Evolutionary conservation across 64 coral and sea anemone species (phyloP).

Genomic region (Montipora capricornis): DNA sequence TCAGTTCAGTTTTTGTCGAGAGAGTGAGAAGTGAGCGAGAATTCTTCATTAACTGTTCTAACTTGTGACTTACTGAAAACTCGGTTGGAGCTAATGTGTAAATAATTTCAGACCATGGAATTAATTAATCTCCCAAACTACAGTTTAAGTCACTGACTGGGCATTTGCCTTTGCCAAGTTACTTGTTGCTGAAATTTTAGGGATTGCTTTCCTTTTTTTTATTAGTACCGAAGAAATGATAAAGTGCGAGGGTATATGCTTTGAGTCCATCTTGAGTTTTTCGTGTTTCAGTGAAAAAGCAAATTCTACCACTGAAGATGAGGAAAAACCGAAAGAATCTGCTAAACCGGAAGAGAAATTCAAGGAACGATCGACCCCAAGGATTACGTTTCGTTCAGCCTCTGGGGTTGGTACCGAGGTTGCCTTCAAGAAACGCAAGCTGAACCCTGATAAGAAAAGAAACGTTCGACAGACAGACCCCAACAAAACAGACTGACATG

Average conservation of each 20-base stretch:
- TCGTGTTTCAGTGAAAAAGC: background rate
- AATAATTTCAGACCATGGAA: too few species aligned
- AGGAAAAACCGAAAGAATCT: slow-evolving; percentile 17
- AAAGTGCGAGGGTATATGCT: background rate
- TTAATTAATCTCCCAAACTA: too few species aligned
- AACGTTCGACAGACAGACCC: slow-evolving; percentile 65
- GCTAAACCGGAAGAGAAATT: slow-evolving; percentile 67
- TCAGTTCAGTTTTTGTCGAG: too few species aligned
- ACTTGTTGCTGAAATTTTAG: too few species aligned
- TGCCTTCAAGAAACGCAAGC: slow-evolving; percentile 70
- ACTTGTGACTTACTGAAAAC: too few species aligned
- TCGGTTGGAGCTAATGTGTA: too few species aligned
- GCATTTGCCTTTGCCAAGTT: too few species aligned
- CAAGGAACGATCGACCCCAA: slow-evolving; percentile 59
- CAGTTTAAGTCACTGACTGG: too few species aligned
- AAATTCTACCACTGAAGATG: background rate
- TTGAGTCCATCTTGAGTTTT: background rate
- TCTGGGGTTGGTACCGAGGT: slow-evolving; percentile 9
- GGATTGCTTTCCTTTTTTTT: too few species aligned
- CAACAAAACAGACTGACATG: background rate
- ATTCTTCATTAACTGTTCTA: too few species aligned
- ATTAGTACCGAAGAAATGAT: too few species aligned
- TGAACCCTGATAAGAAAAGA: slow-evolving; percentile 64
- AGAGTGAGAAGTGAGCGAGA: too few species aligned
- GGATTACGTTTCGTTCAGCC: slow-evolving; percentile 3